Base-by-base conservation (phyloP, 2,797 vertebrate genomes). In the Sebastes minor region DNA sequence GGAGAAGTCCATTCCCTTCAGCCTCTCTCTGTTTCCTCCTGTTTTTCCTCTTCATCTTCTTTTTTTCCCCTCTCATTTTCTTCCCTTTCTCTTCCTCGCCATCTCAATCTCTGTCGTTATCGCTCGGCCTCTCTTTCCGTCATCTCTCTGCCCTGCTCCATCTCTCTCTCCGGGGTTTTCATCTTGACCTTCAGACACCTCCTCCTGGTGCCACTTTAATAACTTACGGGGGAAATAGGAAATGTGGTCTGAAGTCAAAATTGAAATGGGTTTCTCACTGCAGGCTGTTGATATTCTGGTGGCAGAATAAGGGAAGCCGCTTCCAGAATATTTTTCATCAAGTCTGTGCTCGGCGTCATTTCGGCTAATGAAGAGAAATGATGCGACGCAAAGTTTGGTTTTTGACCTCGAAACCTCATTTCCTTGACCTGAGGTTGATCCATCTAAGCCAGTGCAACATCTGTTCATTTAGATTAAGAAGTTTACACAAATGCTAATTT, bases 121-220 rank as follows among this genome's bases (percentile, higher is more conserved):
- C 79, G 81, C 61, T 82, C 79, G 28, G 30, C 77, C 69, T 82
- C 82, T 82, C 72, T 59, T 52, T 80, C 80, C 68, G 70, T 84
- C 89, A 86, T 82, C 76, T 75, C 76, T 61, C 79, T 35, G n/a
- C 20, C n/a, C 68, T 9, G n/a, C 72, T 83, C 80, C 30, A 4
- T 86, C 75, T 49, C 79, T 64, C 74, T 87, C 88, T 91, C 71
- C 2, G 9, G 66, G 82, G 69, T 87, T 91, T 92, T 91, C 89
- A 89, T 92, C 83, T 91, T 92, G 93, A 95, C 93, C 94, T 94
- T 94, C 91, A 93, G 62, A 92, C 86, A 87, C 90, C 88, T 90
- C 80, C 91, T 90, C 88, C 89, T 76, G 85, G 86, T 91, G 86
- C 90, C 85, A 83, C 92, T 89, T 91, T 92, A 91, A 93, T 93